Conservation (phyloP, 2,888 invertebrate species). For the Apamea crenata region DNA sequence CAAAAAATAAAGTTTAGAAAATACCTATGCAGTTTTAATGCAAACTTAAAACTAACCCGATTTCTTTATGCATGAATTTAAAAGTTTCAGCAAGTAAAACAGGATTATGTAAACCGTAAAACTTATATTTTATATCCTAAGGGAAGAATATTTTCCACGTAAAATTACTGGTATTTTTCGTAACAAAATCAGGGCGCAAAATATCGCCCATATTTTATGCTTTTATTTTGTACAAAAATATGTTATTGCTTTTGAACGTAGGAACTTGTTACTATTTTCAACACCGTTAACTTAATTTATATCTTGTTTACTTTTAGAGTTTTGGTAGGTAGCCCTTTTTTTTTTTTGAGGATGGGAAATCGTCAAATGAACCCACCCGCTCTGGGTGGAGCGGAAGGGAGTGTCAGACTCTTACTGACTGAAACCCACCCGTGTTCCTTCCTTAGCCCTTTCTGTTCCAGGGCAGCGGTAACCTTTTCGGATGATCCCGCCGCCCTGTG, state of each 20-base stretch:
- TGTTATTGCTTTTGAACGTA: background rate
- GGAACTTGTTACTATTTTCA: background rate
- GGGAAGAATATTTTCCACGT: background rate
- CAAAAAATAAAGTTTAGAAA: background rate
- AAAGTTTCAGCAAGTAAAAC: slow-evolving; percentile 5
- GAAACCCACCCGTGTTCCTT: too few relatives aligned
- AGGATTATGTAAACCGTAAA: background rate
- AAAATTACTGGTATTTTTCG: slow-evolving; percentile 14
- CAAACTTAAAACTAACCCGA: background rate
- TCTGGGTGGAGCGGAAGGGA: too few relatives aligned
- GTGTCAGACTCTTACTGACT: too few relatives aligned
- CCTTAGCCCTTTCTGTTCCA: too few relatives aligned
- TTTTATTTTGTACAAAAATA: background rate
- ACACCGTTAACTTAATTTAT: too few relatives aligned
- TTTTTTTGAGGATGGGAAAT: too few relatives aligned
- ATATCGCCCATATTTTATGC: background rate
- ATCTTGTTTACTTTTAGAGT: background rate
- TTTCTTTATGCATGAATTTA: slow-evolving; percentile 9
- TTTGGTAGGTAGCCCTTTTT: too few relatives aligned
- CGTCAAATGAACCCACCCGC: too few relatives aligned
- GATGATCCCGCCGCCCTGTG: too few relatives aligned
- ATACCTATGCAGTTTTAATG: slow-evolving; percentile 13
- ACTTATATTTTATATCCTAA: slow-evolving; percentile 11
- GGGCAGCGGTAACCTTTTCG: too few relatives aligned
- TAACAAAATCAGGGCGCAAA: background rate